Conservation (phyloP, 1,140 invertebrate genomes). For the Panulirus ornatus region DNA sequence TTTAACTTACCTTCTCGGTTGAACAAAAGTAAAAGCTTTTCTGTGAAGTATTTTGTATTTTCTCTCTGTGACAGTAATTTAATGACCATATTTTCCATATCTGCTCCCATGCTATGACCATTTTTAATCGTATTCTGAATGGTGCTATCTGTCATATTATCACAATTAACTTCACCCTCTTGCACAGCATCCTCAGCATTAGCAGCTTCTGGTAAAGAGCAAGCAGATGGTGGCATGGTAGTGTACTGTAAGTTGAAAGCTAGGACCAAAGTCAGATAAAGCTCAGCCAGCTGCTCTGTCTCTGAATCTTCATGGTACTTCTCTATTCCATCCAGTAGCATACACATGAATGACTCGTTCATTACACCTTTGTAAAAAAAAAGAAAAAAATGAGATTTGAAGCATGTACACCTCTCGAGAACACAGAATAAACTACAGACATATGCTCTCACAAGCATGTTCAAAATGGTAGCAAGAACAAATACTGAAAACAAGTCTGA, state of each 20-base stretch:
- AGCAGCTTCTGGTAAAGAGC: background rate
- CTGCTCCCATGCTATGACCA: background rate
- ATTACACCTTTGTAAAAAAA: constrained; percentile 83
- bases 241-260: constrained; percentile 93
- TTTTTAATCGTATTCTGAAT: background rate
- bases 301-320: constrained; percentile 84
- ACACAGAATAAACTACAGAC: background rate
- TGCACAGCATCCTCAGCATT: background rate
- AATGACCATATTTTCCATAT: constrained; percentile 86
- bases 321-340: constrained; percentile 89
- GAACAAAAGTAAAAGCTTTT: constrained; percentile 90
- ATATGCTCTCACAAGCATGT: too few relatives aligned
- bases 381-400: background rate
- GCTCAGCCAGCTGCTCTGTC: constrained; percentile 86
- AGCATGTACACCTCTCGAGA: background rate
- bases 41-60: constrained; percentile 90
- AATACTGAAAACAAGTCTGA: too few relatives aligned
- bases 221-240: constrained; percentile 75
- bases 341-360: constrained; percentile 87
- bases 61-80: constrained; percentile 85
- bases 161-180: background rate
- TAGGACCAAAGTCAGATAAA: constrained; percentile 89
- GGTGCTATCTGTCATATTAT: background rate
- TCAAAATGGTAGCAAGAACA: too few relatives aligned
- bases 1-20: constrained; percentile 88